phyloP scores from a whole-genome alignment of 2,797 vertebrate genomes.

The Pterois miles region DNA sequence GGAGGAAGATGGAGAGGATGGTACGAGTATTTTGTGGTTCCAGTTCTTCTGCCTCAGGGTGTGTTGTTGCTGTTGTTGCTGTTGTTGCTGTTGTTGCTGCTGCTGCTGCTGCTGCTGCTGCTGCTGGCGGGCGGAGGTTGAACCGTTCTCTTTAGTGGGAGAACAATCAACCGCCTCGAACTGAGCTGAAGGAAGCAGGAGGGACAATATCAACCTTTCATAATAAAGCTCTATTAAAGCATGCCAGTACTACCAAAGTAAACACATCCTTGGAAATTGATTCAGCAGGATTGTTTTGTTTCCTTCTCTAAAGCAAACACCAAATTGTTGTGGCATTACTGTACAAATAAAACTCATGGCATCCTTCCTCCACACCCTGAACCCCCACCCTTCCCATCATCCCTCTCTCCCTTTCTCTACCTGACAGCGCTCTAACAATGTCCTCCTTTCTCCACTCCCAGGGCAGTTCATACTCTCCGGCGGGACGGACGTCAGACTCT shows the following conservation, averaged over 20 bases:
- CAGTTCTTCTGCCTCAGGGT: slow-evolving; percentile 90
- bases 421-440: slow-evolving; percentile 92
- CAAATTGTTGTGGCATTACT: slow-evolving; percentile 56
- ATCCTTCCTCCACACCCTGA: slow-evolving; percentile 68
- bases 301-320: slow-evolving; percentile 62
- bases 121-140: slow-evolving; percentile 52
- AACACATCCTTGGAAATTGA: slow-evolving; percentile 61
- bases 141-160: slow-evolving; percentile 83
- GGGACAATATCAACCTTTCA: slow-evolving; percentile 57
- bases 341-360: slow-evolving; percentile 57
- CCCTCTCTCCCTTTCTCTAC: slow-evolving; percentile 73
- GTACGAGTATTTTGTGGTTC: slow-evolving; percentile 89
- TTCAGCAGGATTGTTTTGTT: slow-evolving; percentile 58
- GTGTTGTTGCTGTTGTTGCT: slow-evolving; percentile 73
- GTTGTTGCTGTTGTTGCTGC: slow-evolving; percentile 41
- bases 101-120: slow-evolving; percentile 41
- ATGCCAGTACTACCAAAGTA: slow-evolving; percentile 50
- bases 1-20: slow-evolving; percentile 61
- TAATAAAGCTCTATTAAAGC: slow-evolving; percentile 44
- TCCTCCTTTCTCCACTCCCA: slow-evolving; percentile 99
- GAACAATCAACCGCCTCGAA: slow-evolving; percentile 89
- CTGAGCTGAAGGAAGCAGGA: slow-evolving; percentile 85
- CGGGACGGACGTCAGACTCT: slow-evolving; percentile 88
- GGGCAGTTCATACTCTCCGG: slow-evolving; percentile 92
- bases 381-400: slow-evolving; percentile 46